Conservation (phyloP, 2,113 vertebrate genomes). For the Grus americana region DNA sequence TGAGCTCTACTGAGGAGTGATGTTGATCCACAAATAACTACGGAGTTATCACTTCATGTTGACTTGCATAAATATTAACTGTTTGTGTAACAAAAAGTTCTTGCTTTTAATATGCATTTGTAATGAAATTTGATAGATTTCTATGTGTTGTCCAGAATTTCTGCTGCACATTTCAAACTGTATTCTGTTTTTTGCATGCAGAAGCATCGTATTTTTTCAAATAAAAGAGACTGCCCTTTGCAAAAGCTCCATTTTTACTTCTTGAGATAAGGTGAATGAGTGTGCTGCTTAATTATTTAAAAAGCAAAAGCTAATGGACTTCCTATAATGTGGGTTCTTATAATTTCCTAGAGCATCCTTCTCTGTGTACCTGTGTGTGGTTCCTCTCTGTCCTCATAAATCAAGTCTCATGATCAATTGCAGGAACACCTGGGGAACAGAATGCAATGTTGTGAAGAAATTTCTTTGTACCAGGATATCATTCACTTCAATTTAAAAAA, state of each 20-base stretch:
- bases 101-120: not conserved
- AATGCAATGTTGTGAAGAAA: not conserved
- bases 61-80: not conserved
- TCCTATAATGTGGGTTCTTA: not conserved
- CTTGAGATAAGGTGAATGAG: not conserved
- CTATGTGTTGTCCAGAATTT: not conserved
- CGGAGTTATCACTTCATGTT: not conserved
- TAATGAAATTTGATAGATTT: not conserved
- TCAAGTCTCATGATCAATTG: not conserved
- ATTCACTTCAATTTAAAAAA: not conserved
- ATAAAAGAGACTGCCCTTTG: not conserved
- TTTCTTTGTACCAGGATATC: not conserved
- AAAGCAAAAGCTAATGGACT: slow-evolving; percentile 43
- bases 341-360: slow-evolving; percentile 16
- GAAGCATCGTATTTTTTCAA: not conserved
- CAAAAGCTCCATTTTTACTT: not conserved
- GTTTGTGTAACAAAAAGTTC: not conserved
- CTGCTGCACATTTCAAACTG: not conserved
- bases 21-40: not conserved
- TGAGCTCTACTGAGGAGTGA: not conserved
- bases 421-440: not conserved
- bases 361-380: not conserved
- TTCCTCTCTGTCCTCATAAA: not conserved
- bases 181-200: not conserved
- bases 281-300: slow-evolving; percentile 18